Conservation (phyloP, 2,797 vertebrate species). For the Macropodus opercularis region DNA sequence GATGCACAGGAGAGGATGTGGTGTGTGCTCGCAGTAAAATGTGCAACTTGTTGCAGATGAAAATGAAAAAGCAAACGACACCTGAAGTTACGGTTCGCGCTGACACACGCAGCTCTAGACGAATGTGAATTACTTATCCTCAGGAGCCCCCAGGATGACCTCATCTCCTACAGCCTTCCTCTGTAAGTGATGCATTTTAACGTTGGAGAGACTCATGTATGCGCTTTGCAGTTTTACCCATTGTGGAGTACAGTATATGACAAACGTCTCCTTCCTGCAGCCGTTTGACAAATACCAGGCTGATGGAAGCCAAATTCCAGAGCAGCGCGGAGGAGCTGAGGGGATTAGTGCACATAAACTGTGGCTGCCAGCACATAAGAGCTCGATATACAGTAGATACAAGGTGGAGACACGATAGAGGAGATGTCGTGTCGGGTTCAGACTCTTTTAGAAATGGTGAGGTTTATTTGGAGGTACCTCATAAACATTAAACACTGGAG, state of each 20-base stretch:
- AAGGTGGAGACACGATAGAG: conserved; percentile 8
- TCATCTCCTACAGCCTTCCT: conserved; percentile 7
- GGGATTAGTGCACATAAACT: conserved; percentile 68
- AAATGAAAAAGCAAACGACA: conserved; percentile 8
- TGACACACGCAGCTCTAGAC: background rate
- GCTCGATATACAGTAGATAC: conserved; percentile 5
- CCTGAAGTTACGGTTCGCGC: background rate
- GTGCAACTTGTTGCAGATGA: conserved; percentile 1
- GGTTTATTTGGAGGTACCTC: conserved; percentile 29
- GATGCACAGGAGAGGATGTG: conserved; percentile 10
- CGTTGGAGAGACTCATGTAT: too few relatives aligned
- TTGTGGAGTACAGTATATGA: conserved; percentile 33
- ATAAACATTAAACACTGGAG: conserved; percentile 41
- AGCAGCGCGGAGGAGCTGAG: conserved; percentile 26
- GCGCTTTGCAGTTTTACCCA: too few relatives aligned
- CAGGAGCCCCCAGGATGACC: background rate
- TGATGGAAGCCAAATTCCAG: conserved; percentile 21
- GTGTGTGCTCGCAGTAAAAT: background rate
- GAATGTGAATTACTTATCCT: conserved; percentile 1
- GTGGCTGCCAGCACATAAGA: conserved; percentile 30
- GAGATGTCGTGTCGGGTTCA: conserved; percentile 19
- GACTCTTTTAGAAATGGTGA: conserved; percentile 40
- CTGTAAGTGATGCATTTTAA: conserved; percentile 5
- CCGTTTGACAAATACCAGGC: conserved; percentile 55
- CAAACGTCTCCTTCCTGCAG: conserved; percentile 8